Evolutionary conservation across 2,113 vertebrate species (phyloP).

Genomic region (Lathamus discolor): DNA sequence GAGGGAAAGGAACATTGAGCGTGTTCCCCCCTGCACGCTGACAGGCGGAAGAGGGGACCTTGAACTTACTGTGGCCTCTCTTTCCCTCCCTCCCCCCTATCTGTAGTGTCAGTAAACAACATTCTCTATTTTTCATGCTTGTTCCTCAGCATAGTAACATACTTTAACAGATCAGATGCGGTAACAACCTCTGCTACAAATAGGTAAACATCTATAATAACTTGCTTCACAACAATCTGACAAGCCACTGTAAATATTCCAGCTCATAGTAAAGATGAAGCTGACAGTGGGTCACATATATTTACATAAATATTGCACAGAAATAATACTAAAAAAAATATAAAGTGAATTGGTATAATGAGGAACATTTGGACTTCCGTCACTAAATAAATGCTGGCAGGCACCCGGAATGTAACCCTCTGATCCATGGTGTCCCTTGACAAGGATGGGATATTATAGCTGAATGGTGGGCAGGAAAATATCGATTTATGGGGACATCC

Average conservation of each 20-base stretch:
- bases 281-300: background rate
- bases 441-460: background rate
- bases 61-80: background rate
- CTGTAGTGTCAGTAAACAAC: background rate
- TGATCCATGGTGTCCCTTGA: background rate
- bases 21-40: fast-evolving
- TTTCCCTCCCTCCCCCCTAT: background rate
- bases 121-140: background rate
- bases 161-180: background rate
- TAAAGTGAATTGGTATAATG: background rate
- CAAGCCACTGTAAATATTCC: background rate
- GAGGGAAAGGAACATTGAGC: background rate
- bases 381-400: background rate
- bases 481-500: background rate
- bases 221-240: background rate
- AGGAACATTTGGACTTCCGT: background rate
- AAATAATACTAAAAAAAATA: background rate
- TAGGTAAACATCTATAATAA: background rate
- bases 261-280: background rate
- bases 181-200: background rate
- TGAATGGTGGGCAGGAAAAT: background rate
- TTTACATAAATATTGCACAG: background rate
- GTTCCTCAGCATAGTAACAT: background rate
- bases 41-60: background rate
- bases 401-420: background rate